These are phyloP conservation scores for Drosophila histrio DNA, from an alignment of 2,888 invertebrate genomes.

Conservation along the genomic window DNA sequence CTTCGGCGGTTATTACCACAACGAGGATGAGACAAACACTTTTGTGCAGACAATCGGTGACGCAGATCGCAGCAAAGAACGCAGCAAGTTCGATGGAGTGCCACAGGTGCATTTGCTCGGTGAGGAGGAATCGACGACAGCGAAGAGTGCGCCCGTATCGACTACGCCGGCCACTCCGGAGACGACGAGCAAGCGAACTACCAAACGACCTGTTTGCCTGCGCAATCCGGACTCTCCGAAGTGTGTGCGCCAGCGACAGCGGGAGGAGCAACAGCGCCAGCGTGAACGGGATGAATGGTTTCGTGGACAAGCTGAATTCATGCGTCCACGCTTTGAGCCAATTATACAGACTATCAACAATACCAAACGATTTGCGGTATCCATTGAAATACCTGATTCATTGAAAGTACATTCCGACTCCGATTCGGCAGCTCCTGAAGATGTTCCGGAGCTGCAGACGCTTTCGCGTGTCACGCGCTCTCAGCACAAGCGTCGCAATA, in stretches of 20 bases:
- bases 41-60: constrained; percentile 62
- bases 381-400: constrained; percentile 82
- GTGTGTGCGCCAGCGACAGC: constrained; percentile 81
- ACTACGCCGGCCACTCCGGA: constrained; percentile 53
- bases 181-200: constrained; percentile 69
- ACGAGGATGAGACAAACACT: constrained; percentile 68
- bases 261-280: constrained; percentile 81
- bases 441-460: constrained; percentile 54
- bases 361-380: constrained; percentile 82
- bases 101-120: constrained; percentile 83
- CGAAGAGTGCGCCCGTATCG: constrained; percentile 36
- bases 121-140: constrained; percentile 63
- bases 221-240: constrained; percentile 82
- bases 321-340: constrained; percentile 79
- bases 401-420: constrained; percentile 67
- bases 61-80: constrained; percentile 43
- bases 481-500: constrained; percentile 78
- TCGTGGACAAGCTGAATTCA: constrained; percentile 78
- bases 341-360: constrained; percentile 82
- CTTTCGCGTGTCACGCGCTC: constrained; percentile 79
- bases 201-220: constrained; percentile 80
- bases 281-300: constrained; percentile 81
- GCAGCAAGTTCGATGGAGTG: constrained; percentile 79
- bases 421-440: constrained; percentile 18
- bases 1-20: constrained; percentile 77